Conservation (phyloP, 2,797 vertebrate genomes). For the Leuciscus waleckii region DNA sequence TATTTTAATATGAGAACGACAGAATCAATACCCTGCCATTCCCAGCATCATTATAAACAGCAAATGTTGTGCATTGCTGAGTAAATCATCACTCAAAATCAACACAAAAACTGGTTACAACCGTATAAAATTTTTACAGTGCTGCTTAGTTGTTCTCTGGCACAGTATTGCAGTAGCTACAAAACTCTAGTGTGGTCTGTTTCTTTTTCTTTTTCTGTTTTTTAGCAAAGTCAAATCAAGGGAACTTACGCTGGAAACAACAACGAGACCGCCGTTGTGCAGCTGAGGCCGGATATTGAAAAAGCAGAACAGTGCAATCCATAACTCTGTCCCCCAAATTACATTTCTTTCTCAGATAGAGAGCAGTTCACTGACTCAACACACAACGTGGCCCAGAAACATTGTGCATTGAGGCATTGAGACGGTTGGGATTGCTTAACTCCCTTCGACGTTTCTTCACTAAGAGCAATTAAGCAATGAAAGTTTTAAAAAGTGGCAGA, state of each 20-base stretch:
- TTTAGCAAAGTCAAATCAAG: conserved; percentile 48
- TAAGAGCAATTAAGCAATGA: conserved; percentile 54
- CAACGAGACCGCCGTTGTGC: conserved; percentile 45
- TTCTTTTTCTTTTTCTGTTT: conserved; percentile 21
- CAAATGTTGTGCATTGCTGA: conserved; percentile 26
- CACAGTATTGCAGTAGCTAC: conserved; percentile 38
- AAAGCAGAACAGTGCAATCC: conserved; percentile 70
- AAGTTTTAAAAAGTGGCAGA: conserved; percentile 39
- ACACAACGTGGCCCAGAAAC: conserved; percentile 60
- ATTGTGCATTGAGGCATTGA: conserved; percentile 44
- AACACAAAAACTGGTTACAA: conserved; percentile 42
- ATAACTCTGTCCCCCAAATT: conserved; percentile 70
- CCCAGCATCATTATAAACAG: conserved; percentile 17
- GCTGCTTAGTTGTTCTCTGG: conserved; percentile 38
- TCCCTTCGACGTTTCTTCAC: conserved; percentile 59
- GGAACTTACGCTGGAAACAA: conserved; percentile 56
- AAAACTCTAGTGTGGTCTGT: conserved; percentile 37
- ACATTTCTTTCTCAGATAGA: conserved; percentile 66
- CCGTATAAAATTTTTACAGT: conserved; percentile 50
- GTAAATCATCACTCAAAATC: conserved; percentile 15
- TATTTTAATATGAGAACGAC: background rate
- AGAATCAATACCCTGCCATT: background rate
- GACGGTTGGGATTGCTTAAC: conserved; percentile 67
- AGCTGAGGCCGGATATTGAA: conserved; percentile 65
- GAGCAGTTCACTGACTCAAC: conserved; percentile 57